A percentile compares a stretch with the other conserved stretches of the same genome.
These are phyloP conservation scores for Temnothorax longispinosus DNA, from an alignment of 1,140 invertebrate genomes.

Conservation along the genomic window DNA sequence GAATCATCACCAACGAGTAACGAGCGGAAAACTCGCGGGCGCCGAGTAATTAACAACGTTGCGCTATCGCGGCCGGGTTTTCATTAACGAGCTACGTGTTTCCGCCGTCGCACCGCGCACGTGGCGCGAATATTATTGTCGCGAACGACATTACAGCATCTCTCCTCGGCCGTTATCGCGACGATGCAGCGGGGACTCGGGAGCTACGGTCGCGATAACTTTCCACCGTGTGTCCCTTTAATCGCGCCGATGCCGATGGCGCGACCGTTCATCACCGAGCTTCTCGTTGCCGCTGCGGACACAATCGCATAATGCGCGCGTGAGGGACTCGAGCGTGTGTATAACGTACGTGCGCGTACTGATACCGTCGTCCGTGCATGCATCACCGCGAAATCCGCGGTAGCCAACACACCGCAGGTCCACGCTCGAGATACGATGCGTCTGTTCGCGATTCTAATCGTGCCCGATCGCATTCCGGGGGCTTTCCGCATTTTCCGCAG, in stretches of 20 bases:
- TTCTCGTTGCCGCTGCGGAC: neutral
- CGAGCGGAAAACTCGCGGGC: neutral
- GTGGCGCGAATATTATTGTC: constrained; percentile 32
- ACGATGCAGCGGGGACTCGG: constrained; percentile 41
- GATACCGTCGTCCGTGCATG: neutral
- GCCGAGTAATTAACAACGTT: constrained; percentile 36
- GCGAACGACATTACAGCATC: constrained; percentile 24
- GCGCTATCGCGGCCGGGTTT: constrained; percentile 29
- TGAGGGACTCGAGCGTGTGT: neutral
- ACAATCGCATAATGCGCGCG: neutral
- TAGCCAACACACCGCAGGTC: neutral
- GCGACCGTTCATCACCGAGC: constrained; percentile 63
- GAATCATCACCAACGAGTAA: neutral
- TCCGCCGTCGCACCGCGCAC: constrained; percentile 9
- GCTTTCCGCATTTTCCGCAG: constrained; percentile 24
- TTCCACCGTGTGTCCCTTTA: constrained; percentile 68
- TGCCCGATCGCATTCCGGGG: constrained; percentile 50
- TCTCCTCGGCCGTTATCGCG: constrained; percentile 14
- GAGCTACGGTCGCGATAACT: constrained; percentile 62
- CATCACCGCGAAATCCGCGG: constrained; percentile 1
- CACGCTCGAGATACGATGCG: neutral
- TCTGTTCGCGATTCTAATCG: constrained; percentile 59
- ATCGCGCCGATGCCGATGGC: constrained; percentile 37
- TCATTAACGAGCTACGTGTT: constrained; percentile 40
- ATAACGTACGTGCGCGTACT: neutral